Percentiles rank a stretch among this genome's conserved stretches.
These are phyloP conservation scores for Eucera pruinosa DNA, from an alignment of 2,888 invertebrate species.

Conservation along the genomic window DNA sequence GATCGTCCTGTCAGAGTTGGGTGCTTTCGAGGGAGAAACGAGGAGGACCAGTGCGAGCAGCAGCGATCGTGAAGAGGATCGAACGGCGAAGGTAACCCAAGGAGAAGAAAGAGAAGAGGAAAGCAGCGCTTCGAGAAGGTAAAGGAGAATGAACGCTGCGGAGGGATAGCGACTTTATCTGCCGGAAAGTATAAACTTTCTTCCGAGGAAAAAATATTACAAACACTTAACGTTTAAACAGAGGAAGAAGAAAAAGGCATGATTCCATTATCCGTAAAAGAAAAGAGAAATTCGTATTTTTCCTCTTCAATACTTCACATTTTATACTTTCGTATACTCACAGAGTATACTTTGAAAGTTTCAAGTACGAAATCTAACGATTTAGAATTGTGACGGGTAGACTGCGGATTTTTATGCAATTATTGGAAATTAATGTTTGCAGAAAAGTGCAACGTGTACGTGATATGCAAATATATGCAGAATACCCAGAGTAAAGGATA, in stretches of 20 bases:
- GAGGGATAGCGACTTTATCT: constrained; percentile 65
- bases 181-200: constrained; percentile 54
- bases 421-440: too few species aligned
- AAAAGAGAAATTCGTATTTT: neutral
- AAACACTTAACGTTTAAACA: constrained; percentile 51
- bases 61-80: neutral
- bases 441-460: too few species aligned
- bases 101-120: constrained; percentile 10
- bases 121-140: neutral
- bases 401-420: too few species aligned
- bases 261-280: too few species aligned
- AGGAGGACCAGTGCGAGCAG: neutral
- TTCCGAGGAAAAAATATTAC: constrained; percentile 59
- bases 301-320: too few species aligned
- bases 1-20: constrained; percentile 35
- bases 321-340: too few species aligned
- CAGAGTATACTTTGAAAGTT: too few species aligned
- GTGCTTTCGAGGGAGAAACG: constrained; percentile 21
- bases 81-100: neutral
- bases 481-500: too few species aligned
- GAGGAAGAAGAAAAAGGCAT: neutral
- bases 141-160: constrained; percentile 12
- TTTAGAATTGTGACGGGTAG: too few species aligned
- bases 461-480: too few species aligned
- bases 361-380: too few species aligned